Conservation (phyloP, 1,140 invertebrate genomes). For the Aphidius ervi region DNA sequence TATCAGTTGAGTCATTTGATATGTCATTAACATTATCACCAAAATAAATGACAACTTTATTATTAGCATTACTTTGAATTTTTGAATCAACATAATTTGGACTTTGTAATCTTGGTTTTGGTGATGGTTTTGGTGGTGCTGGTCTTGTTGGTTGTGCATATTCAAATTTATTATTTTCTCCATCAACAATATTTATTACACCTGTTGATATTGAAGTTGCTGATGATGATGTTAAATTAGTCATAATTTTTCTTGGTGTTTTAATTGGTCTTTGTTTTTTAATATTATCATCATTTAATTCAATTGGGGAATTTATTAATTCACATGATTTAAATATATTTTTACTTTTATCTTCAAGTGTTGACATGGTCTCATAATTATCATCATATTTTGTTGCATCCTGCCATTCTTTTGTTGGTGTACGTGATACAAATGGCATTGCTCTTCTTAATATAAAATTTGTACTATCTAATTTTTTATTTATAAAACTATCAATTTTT, state of each 20-base stretch:
- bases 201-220: not conserved
- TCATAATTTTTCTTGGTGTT: conserved; percentile 34
- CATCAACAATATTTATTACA: too few relatives aligned
- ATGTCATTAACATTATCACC: conserved; percentile 37
- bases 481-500: conserved; percentile 6
- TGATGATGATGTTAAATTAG: conserved; percentile 46
- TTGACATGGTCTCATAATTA: conserved; percentile 43
- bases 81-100: conserved; percentile 32
- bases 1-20: conserved; percentile 1
- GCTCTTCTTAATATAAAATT: conserved; percentile 60
- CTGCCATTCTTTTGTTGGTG: conserved; percentile 53
- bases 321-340: not conserved
- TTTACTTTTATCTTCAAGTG: conserved; percentile 29
- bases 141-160: conserved; percentile 49
- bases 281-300: not conserved
- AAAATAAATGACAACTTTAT: conserved; percentile 68
- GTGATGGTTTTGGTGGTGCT: conserved; percentile 46
- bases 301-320: too few relatives aligned
- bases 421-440: conserved; percentile 52
- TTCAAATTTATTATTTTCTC: conserved; percentile 40
- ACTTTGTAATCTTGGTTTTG: conserved; percentile 31
- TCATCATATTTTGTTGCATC: conserved; percentile 52
- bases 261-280: not conserved
- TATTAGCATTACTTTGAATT: conserved; percentile 46
- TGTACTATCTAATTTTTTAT: conserved; percentile 44